These are phyloP conservation scores for Oryctolagus cuniculus DNA, from an alignment of 2,113 vertebrate genomes.

Conservation along the genomic window mOryCun1.1 NC_091438.1:2792501-2793000, in stretches of 20 bases:
- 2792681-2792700: too few species aligned
- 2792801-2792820: not conserved
- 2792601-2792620: too few species aligned
- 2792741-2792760: conserved; percentile 13
- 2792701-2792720: not conserved
- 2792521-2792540: too few species aligned
- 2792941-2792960: not conserved
- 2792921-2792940: not conserved
- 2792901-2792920: not conserved
- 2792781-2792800: conserved; percentile 39
- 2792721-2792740: conserved; percentile 53
- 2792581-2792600: too few species aligned
- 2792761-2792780: conserved; percentile 20
- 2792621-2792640: too few species aligned
- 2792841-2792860: not conserved
- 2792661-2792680: too few species aligned
- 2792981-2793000: conserved; percentile 1
- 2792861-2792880: not conserved
- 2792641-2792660: too few species aligned
- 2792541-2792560: too few species aligned
- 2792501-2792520: too few species aligned
- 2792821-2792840: conserved; percentile 20
- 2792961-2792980: conserved; percentile 40
- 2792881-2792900: not conserved
- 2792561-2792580: too few species aligned